Evolutionary conservation across 2,888 invertebrate species (phyloP).

Genomic region (Apodemia hepburni): DNA sequence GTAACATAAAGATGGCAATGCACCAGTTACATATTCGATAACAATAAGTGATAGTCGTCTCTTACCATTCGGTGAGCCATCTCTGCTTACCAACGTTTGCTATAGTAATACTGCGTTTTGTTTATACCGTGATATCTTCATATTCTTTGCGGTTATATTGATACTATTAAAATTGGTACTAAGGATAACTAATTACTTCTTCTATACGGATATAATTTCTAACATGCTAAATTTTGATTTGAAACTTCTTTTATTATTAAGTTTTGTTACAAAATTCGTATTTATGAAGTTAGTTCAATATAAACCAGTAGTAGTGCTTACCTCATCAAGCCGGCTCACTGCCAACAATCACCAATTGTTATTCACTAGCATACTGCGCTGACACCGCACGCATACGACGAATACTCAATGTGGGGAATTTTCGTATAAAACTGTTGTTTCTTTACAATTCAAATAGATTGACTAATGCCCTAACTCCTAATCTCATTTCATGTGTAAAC

Average conservation of each 20-base stretch:
- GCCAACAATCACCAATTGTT: conserved; percentile 67
- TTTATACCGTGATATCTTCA: too few relatives aligned
- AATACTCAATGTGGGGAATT: conserved; percentile 74
- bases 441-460: conserved; percentile 10
- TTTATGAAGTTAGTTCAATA: conserved; percentile 11
- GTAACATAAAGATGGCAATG: too few relatives aligned
- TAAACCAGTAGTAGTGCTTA: conserved; percentile 20
- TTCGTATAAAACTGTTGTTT: conserved; percentile 42
- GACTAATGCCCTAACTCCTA: neutral
- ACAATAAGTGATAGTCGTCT: too few relatives aligned
- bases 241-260: neutral
- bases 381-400: conserved; percentile 61
- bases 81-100: too few relatives aligned
- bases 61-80: too few relatives aligned
- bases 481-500: conserved; percentile 7
- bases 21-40: too few relatives aligned
- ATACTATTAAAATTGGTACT: too few relatives aligned
- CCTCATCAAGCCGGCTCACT: conserved; percentile 47
- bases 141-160: too few relatives aligned
- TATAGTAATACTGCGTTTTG: too few relatives aligned
- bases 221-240: too few relatives aligned
- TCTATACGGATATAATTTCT: too few relatives aligned
- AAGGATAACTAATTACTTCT: too few relatives aligned
- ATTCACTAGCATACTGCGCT: conserved; percentile 56
- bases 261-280: neutral